Evolutionary conservation across 2,888 invertebrate species (phyloP).

Genomic region (Horisme vitalbata): DNA sequence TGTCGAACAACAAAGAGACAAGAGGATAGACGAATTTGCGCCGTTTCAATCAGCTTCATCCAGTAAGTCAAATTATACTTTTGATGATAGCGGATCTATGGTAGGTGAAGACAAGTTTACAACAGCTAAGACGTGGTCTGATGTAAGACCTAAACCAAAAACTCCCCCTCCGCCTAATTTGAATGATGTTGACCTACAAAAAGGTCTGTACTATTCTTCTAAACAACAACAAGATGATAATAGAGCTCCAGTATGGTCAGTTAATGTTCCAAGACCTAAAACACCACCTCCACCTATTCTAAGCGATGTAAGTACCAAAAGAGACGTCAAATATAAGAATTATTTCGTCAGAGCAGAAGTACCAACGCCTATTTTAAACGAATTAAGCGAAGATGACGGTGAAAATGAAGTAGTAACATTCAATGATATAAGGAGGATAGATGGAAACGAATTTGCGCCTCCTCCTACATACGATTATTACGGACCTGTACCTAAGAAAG

Average conservation of each 20-base stretch:
- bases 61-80: constrained; percentile 45
- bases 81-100: constrained; percentile 60
- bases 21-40: constrained; percentile 90
- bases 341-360: constrained; percentile 62
- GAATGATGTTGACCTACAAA: constrained; percentile 44
- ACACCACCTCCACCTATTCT: constrained; percentile 38
- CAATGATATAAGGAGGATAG: constrained; percentile 45
- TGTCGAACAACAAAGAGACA: constrained; percentile 88
- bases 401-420: constrained; percentile 36
- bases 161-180: constrained; percentile 57
- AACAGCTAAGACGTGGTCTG: constrained; percentile 60
- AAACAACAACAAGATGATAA: constrained; percentile 27
- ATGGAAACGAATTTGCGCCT: constrained; percentile 83
- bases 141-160: constrained; percentile 55
- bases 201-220: constrained; percentile 65
- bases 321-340: constrained; percentile 61
- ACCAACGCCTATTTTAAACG: constrained; percentile 60
- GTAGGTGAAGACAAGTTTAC: constrained; percentile 30
- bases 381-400: constrained; percentile 52
- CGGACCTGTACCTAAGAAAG: constrained; percentile 70
- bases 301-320: constrained; percentile 29
- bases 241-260: constrained; percentile 1
- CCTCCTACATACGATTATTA: constrained; percentile 86
- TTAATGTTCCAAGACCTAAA: background rate
- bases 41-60: constrained; percentile 76